Evolutionary conservation across 2,113 vertebrate species (phyloP), one percentile per base, ranked within the genome.

Genomic region (Saccopteryx bilineata): DNA sequence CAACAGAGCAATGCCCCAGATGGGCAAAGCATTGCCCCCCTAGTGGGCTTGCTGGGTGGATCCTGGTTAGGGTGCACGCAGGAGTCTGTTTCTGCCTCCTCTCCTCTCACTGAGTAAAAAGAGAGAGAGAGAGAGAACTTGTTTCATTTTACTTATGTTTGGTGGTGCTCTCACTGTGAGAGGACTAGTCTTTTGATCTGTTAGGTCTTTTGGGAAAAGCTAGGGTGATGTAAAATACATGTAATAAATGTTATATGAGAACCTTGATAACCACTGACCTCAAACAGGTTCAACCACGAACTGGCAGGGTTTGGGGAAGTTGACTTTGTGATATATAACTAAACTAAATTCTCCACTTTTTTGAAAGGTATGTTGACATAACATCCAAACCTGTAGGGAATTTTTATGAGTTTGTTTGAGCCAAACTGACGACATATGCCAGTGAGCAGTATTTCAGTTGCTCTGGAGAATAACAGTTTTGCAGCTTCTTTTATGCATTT

Each of bases 271-370:
- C 13, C 5, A 28, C 31, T 75, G 78, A 68, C 39, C 63, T 71
- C 61, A 66, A 31, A 33, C 39, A 65, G 7, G 39, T 66, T 93
- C 24, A 74, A 11, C 56, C 31, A 24, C 54, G 8, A 19, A 24
- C 11, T 28, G 54, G 19, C 31, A 94, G 56, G 6, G 31, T 63
- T 58, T 46, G 52, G 54, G 13, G 46, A 90, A 91, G 24, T 11
- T 84, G 71, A 17, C 14, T 95, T 84, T 82, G 82, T 84, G 21
- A 48, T 33, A 50, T 8, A 4, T 48, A 71, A 74, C 33, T 61
- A 78, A 87, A 92, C 24, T 56, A 39, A 92, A 90, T 83, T 91
- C 11, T 89, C 33, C 58, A 66, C 61, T 75, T 83, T 33, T 46
- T 58, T 93, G 54, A 84, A 85, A 65, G 7, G 23, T 19, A n/a